A percentile compares a stretch with the other conserved stretches of the same genome.
Conservation (phyloP, 2,888 invertebrate genomes). For the Eueremaeus valkanovi region DNA sequence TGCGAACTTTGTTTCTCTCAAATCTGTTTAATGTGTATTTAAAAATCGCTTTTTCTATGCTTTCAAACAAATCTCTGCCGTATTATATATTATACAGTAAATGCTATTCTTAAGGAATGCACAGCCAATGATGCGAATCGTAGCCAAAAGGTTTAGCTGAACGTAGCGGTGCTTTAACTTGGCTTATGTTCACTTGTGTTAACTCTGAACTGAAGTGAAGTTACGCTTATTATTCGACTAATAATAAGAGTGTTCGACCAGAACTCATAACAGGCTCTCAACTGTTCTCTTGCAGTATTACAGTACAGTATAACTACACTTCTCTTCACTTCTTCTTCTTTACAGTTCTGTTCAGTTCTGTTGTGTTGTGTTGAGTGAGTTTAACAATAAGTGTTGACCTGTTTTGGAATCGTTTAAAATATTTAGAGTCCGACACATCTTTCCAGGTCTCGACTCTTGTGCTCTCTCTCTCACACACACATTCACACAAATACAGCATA, state of each 20-base stretch:
- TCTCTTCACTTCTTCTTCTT: no score
- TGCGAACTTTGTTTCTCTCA: neutral
- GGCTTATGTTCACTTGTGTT: no score
- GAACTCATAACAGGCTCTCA: slow-evolving; percentile 17
- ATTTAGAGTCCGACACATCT: neutral
- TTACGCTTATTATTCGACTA: slow-evolving; percentile 1
- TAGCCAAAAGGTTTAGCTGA: slow-evolving; percentile 2
- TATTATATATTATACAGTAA: neutral
- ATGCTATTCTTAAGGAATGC: no score
- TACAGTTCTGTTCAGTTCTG: neutral
- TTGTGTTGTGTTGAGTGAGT: slow-evolving; percentile 17
- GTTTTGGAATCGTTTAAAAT: neutral
- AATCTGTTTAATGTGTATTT: neutral
- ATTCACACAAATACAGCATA: neutral
- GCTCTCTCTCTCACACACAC: neutral
- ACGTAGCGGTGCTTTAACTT: neutral
- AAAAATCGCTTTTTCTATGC: neutral
- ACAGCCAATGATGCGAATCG: slow-evolving; percentile 24
- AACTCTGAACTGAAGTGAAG: no score
- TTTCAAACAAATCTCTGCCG: neutral
- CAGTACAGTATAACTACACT: no score
- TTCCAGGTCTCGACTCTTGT: neutral
- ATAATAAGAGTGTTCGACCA: slow-evolving; percentile 29
- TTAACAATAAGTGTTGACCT: slow-evolving; percentile 33
- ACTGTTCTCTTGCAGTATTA: neutral